Percentiles rank a stretch among this genome's conserved stretches.
phyloP scores from a whole-genome alignment of 1,140 invertebrate species.

The Eubasilissa regina region DNA sequence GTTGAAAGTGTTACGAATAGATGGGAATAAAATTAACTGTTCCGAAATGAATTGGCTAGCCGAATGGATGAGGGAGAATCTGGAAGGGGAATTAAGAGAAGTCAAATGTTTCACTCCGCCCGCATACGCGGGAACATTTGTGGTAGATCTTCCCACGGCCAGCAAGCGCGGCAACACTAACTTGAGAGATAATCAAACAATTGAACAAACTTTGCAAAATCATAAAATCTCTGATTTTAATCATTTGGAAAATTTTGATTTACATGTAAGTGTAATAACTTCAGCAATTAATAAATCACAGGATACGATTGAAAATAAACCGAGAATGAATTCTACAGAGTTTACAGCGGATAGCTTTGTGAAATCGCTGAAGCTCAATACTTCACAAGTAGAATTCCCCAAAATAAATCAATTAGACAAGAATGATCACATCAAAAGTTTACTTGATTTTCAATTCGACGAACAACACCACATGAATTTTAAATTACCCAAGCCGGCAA shows the following conservation, averaged over 20 bases:
- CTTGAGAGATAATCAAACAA: background rate
- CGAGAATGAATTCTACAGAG: too few relatives aligned
- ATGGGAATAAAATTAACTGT: constrained; percentile 79
- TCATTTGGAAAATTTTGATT: too few relatives aligned
- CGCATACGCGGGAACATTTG: constrained; percentile 64
- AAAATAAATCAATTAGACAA: background rate
- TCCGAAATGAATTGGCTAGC: constrained; percentile 77
- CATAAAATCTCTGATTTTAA: too few relatives aligned
- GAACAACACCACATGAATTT: constrained; percentile 32
- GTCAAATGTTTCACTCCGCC: constrained; percentile 67
- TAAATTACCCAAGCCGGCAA: background rate
- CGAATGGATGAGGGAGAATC: constrained; percentile 76
- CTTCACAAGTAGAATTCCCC: background rate
- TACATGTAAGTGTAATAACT: too few relatives aligned
- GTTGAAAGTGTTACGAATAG: constrained; percentile 74
- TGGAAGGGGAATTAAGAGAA: constrained; percentile 65
- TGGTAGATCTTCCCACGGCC: constrained; percentile 66
- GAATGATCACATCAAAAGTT: constrained; percentile 22
- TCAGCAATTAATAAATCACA: too few relatives aligned
- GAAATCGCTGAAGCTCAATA: too few relatives aligned
- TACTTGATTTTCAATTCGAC: constrained; percentile 24
- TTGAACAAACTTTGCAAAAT: too few relatives aligned
- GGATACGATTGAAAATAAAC: too few relatives aligned
- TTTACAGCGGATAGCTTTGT: too few relatives aligned
- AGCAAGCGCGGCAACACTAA: background rate